phyloP scores from a whole-genome alignment of 2,113 vertebrate species.

The Bos indicus region DNA sequence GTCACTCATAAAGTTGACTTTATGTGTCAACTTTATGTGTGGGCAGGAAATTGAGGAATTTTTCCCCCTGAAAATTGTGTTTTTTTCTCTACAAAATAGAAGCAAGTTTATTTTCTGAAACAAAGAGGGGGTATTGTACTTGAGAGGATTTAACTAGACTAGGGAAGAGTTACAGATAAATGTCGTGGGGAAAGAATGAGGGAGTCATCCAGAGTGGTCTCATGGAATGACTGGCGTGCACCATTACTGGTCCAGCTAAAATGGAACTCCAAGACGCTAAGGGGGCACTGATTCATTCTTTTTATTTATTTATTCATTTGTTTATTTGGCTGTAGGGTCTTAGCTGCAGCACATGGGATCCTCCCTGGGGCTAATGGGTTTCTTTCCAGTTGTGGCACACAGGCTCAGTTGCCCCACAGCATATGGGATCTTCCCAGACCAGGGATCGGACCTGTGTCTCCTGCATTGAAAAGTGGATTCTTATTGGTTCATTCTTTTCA shows the following conservation, averaged over 20 bases:
- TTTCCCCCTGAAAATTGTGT: neutral
- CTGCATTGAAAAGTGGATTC: neutral
- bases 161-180: neutral
- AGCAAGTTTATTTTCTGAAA: neutral
- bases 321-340: neutral
- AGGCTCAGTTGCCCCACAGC: neutral
- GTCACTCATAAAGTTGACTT: neutral
- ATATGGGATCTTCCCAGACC: neutral
- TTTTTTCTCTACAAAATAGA: neutral
- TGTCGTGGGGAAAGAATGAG: neutral
- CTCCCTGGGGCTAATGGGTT: neutral
- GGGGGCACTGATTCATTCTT: neutral
- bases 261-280: neutral
- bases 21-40: neutral
- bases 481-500: neutral
- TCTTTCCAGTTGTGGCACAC: neutral
- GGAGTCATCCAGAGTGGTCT: neutral
- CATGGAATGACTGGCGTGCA: rapidly evolving
- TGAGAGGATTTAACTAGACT: neutral
- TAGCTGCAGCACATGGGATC: neutral
- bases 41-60: neutral
- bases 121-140: neutral
- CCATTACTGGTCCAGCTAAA: neutral
- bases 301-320: neutral
- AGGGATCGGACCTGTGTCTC: neutral